Evolutionary conservation across 2,797 vertebrate genomes (phyloP), one percentile per base, ranked within the genome.

Genomic region (Tadarida brasiliensis): DNA sequence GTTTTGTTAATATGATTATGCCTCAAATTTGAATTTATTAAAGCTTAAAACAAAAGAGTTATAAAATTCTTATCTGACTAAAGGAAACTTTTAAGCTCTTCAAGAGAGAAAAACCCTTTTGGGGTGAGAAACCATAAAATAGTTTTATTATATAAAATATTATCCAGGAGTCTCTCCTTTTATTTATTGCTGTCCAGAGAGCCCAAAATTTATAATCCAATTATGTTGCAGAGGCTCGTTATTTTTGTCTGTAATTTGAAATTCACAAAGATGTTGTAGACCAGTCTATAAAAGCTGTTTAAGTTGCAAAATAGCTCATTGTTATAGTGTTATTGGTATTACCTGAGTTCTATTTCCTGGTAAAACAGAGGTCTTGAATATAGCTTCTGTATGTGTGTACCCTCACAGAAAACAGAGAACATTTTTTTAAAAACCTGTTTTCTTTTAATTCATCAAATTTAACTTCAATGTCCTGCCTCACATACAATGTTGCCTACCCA

Each of bases 211-310:
- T 88, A 61, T 76, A 44, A 61, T 63, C 39, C 44, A 90, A 65
- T 68, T 83, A 65, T 35, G 76, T 59, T 67, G 68, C 7, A 61
- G 77, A 61, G 17, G 5, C 54, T 85, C 17, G 39, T 51, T 80
- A 33, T 54, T 86, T 78, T 91, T 44, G 24, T 61, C 33, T 86
- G 14, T 89, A 87, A 87, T 90, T 89, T 92, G 68, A 96, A 93
- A 89, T 89, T 94, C 51, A 78, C 26, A 73, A 86, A 76, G 28
- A 33, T 74, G 9, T 30, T 90, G 26, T 54, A 51, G 22, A 11
- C 22, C 20, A 78, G 20, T 11, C 35, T 65, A 56, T 59, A 89
- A 65, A 76, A 87, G 12, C 15, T 92, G 1, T 71, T 63, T 80
- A 92, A 90, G 4, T 26, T 9, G 71, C 19, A 71, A 20, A 17